phyloP scores from a whole-genome alignment of 2,113 vertebrate genomes.

The Daubentonia madagascariensis region DNA sequence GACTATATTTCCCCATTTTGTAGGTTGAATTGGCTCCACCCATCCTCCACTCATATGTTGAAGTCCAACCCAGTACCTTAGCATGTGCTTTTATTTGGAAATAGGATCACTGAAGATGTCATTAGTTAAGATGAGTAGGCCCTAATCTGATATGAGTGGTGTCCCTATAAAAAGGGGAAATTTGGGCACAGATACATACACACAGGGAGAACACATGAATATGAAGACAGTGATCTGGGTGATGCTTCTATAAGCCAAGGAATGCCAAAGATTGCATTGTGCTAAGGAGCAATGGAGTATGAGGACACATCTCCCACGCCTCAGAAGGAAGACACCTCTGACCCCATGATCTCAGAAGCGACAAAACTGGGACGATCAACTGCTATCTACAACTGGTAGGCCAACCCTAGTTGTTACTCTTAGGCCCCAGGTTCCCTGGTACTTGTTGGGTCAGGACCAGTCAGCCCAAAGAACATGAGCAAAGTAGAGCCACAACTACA shows the following conservation, averaged over 20 bases:
- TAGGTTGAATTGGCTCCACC: not conserved
- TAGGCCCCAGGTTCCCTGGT: too few relatives aligned
- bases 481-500: too few relatives aligned
- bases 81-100: not conserved
- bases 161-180: not conserved
- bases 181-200: not conserved
- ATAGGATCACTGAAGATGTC: not conserved
- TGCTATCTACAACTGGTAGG: too few relatives aligned
- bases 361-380: too few relatives aligned
- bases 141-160: not conserved
- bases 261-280: rapidly evolving
- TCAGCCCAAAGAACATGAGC: too few relatives aligned
- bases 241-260: not conserved
- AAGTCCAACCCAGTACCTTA: not conserved
- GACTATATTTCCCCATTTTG: not conserved
- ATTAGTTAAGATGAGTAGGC: not conserved
- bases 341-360: too few relatives aligned
- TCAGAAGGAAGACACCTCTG: too few relatives aligned
- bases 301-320: too few relatives aligned
- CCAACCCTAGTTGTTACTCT: too few relatives aligned
- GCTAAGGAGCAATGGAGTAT: too few relatives aligned
- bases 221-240: not conserved
- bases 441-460: too few relatives aligned
- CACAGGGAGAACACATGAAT: not conserved
- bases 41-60: not conserved